phyloP scores from a whole-genome alignment of 2,113 vertebrate species.

The Eurypyga helias region DNA sequence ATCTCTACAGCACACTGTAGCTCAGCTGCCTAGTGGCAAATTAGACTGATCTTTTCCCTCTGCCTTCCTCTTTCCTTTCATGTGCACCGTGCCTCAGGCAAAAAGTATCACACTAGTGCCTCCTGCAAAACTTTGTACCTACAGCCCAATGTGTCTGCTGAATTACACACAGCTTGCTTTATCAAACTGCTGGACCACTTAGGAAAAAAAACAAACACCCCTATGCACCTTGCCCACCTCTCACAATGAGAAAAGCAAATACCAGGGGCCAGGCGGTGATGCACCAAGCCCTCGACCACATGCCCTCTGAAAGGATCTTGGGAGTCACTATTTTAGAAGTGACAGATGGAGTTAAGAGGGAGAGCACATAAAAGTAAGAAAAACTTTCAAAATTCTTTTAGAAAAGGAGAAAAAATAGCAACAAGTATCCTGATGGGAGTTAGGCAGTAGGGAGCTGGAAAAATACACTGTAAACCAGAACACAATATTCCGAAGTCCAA shows the following conservation, averaged over 20 bases:
- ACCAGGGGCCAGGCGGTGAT: not conserved
- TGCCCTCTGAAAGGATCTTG: not conserved
- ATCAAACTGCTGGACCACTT: not conserved
- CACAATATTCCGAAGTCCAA: not conserved
- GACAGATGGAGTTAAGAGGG: not conserved
- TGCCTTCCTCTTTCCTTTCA: not conserved
- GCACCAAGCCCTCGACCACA: accelerated
- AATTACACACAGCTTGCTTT: constrained; percentile 17
- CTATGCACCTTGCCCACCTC: not conserved
- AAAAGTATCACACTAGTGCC: constrained; percentile 13
- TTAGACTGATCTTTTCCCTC: constrained; percentile 43
- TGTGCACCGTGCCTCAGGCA: not conserved
- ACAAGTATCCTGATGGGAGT: accelerated
- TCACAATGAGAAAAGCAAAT: not conserved
- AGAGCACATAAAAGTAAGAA: not conserved
- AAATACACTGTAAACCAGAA: not conserved
- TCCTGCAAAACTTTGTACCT: constrained; percentile 37
- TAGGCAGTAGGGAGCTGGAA: not conserved
- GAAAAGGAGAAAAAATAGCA: not conserved
- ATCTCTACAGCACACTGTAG: not conserved
- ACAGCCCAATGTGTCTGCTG: constrained; percentile 31
- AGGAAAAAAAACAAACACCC: not conserved
- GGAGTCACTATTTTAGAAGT: not conserved
- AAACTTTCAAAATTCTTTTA: not conserved
- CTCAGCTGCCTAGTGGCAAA: constrained; percentile 54